These are phyloP conservation scores for Macrocentrus cingulum DNA, from an alignment of 1,140 invertebrate genomes.

Conservation along the genomic window DNA sequence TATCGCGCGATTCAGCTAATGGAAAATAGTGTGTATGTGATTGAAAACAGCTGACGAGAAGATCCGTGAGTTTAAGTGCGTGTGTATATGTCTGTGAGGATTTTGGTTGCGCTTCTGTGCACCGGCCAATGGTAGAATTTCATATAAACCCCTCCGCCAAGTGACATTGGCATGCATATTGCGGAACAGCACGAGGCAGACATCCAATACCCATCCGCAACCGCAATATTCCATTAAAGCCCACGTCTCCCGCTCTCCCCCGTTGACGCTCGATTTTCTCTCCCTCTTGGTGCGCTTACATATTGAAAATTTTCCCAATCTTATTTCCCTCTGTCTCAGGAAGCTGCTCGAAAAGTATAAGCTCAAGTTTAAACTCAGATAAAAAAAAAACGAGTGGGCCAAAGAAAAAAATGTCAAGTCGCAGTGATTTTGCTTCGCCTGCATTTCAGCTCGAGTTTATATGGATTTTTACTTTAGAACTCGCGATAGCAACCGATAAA, in stretches of 20 bases:
- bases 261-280: slow-evolving; percentile 6
- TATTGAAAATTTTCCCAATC: slow-evolving; percentile 26
- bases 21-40: no score
- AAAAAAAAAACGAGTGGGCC: neutral
- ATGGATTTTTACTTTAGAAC: no score
- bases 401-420: neutral
- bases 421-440: no score
- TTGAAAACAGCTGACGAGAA: no score
- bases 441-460: no score
- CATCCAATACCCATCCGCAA: slow-evolving; percentile 32
- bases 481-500: no score
- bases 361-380: neutral
- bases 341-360: slow-evolving; percentile 12
- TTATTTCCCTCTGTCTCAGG: slow-evolving; percentile 12
- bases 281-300: slow-evolving; percentile 15
- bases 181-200: slow-evolving; percentile 29
- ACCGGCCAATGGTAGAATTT: slow-evolving; percentile 24
- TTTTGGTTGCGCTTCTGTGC: neutral
- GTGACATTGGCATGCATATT: slow-evolving; percentile 35
- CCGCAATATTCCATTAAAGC: slow-evolving; percentile 35
- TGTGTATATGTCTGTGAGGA: neutral
- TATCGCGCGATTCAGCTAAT: no score
- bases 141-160: slow-evolving; percentile 13
- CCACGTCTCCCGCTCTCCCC: slow-evolving; percentile 6
- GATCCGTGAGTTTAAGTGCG: no score